phyloP scores from a whole-genome alignment of 2,113 vertebrate genomes.

The Rhinoptilus africanus region DNA sequence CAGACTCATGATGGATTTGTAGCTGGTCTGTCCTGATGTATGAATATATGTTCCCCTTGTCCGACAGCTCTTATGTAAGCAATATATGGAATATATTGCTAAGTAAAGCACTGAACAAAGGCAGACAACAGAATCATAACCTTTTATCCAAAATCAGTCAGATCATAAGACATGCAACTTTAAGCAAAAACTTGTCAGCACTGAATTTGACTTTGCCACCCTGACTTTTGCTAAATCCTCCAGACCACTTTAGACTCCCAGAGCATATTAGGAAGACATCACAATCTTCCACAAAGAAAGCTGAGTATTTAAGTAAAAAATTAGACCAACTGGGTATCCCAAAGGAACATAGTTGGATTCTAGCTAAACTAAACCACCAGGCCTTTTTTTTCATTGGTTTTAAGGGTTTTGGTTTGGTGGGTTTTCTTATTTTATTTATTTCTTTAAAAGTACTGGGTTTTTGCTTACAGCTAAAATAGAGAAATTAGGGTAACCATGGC shows the following conservation, averaged over 20 bases:
- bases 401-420: neutral
- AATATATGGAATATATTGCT: neutral
- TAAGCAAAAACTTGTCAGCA: neutral
- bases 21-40: neutral
- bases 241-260: neutral
- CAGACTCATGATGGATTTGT: neutral
- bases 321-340: neutral
- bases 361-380: neutral
- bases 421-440: neutral
- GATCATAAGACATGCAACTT: neutral
- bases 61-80: neutral
- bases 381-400: neutral
- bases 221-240: neutral
- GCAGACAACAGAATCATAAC: neutral
- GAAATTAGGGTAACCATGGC: neutral
- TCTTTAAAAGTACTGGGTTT: neutral
- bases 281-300: neutral
- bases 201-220: neutral
- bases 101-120: neutral
- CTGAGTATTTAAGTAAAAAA: neutral
- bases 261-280: neutral
- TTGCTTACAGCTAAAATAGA: neutral
- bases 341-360: neutral
- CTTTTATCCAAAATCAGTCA: neutral
- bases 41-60: neutral